Conservation (phyloP, 30 jellyfish, hydroid and myxozoan species). For the Rhopilema esculentum region DNA sequence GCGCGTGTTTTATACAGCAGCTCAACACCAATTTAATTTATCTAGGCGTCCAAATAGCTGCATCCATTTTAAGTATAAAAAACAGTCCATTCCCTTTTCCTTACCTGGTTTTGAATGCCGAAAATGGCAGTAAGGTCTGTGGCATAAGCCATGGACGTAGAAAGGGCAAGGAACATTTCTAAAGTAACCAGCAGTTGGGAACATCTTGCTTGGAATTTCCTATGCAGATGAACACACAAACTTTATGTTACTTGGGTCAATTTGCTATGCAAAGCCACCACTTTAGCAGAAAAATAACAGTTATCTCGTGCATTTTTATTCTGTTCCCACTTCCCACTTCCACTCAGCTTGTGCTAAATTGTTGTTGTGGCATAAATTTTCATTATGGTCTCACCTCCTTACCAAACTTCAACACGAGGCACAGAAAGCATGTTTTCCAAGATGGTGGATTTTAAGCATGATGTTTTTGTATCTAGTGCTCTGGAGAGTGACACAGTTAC, state of each 20-base stretch:
- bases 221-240: neutral
- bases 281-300: neutral
- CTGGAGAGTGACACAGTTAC: constrained; percentile 69
- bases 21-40: neutral
- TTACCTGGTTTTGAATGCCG: constrained; percentile 88
- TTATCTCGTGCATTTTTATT: neutral
- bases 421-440: too few relatives aligned
- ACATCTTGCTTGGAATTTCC: constrained; percentile 44
- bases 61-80: neutral
- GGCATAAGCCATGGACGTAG: constrained; percentile 90
- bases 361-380: neutral
- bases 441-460: constrained; percentile 42
- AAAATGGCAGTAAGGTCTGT: constrained; percentile 96
- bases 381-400: constrained; percentile 3
- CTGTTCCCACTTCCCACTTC: neutral
- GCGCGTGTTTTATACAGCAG: too few relatives aligned
- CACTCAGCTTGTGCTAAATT: neutral
- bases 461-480: constrained; percentile 67
- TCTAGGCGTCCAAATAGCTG: neutral
- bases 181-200: constrained; percentile 94
- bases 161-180: constrained; percentile 89
- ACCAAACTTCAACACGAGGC: constrained; percentile 1
- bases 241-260: neutral
- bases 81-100: neutral
- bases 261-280: neutral